phyloP scores from a whole-genome alignment of 1,140 invertebrate genomes.

The Conus betulinus region DNA sequence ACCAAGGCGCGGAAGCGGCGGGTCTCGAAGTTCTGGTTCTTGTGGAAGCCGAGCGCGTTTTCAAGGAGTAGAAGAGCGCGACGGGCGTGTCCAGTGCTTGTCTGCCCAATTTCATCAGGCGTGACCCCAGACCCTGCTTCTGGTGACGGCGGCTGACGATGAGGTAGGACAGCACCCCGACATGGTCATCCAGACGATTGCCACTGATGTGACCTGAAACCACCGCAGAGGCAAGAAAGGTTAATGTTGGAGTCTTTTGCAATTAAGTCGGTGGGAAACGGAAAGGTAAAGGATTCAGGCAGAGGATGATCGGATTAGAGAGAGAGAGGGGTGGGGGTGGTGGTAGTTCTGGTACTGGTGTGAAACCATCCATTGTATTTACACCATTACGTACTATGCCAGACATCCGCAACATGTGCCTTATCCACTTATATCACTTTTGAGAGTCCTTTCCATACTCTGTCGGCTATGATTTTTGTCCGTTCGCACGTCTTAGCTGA shows the following conservation, averaged over 20 bases:
- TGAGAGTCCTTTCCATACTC: no score
- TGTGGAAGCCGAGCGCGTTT: conserved; percentile 25
- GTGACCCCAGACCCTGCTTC: conserved; percentile 31
- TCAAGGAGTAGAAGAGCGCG: conserved; percentile 28
- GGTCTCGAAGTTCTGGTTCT: conserved; percentile 7
- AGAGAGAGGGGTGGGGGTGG: neutral
- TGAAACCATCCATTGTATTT: no score
- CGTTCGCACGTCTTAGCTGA: no score
- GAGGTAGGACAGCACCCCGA: conserved; percentile 33
- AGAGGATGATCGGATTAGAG: neutral
- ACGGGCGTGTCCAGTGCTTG: neutral
- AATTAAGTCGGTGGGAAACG: neutral
- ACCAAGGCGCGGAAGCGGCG: conserved; percentile 27
- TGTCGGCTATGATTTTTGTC: no score
- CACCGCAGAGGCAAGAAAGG: neutral
- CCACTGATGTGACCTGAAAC: conserved; percentile 30
- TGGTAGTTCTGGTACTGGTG: no score
- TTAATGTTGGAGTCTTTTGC: neutral
- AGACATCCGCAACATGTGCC: no score
- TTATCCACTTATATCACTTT: no score
- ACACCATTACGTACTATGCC: no score
- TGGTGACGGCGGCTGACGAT: conserved; percentile 22
- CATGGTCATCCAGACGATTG: conserved; percentile 5
- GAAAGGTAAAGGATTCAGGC: neutral
- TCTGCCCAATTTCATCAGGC: neutral